Percentiles rank a stretch among this genome's conserved stretches.
These are phyloP conservation scores for Athalia circularis DNA, from an alignment of 2,888 invertebrate species.

Conservation along the genomic window DNA sequence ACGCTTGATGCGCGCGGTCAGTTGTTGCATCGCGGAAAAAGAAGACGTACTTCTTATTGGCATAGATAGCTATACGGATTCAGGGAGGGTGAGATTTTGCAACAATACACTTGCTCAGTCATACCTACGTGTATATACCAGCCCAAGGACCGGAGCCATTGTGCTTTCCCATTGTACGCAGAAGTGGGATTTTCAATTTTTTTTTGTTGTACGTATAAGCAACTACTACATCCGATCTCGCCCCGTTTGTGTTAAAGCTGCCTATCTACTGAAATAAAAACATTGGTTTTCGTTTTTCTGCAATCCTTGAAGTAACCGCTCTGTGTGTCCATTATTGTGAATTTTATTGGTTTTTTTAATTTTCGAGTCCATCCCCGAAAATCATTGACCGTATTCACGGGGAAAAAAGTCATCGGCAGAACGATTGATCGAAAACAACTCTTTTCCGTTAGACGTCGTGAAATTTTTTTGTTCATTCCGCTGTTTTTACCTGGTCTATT, in stretches of 20 bases:
- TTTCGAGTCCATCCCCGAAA: too few relatives aligned
- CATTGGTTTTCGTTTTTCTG: not conserved
- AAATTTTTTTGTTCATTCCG: too few relatives aligned
- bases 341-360: too few relatives aligned
- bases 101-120: slow-evolving; percentile 10
- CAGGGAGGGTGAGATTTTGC: not conserved
- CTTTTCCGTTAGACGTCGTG: too few relatives aligned
- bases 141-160: not conserved
- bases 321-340: too few relatives aligned
- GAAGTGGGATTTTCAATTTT: slow-evolving; percentile 18
- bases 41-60: not conserved
- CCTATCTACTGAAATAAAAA: not conserved
- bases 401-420: too few relatives aligned
- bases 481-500: too few relatives aligned
- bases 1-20: too few relatives aligned
- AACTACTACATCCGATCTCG: too few relatives aligned
- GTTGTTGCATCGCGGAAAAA: not conserved
- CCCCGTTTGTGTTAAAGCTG: too few relatives aligned
- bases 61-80: not conserved
- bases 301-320: not conserved
- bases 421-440: too few relatives aligned
- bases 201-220: not conserved
- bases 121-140: not conserved
- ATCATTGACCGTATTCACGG: too few relatives aligned
- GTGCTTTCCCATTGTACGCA: slow-evolving; percentile 1